Evolutionary conservation across 1,140 invertebrate genomes (phyloP).

Genomic region (Teleogryllus occipitalis): DNA sequence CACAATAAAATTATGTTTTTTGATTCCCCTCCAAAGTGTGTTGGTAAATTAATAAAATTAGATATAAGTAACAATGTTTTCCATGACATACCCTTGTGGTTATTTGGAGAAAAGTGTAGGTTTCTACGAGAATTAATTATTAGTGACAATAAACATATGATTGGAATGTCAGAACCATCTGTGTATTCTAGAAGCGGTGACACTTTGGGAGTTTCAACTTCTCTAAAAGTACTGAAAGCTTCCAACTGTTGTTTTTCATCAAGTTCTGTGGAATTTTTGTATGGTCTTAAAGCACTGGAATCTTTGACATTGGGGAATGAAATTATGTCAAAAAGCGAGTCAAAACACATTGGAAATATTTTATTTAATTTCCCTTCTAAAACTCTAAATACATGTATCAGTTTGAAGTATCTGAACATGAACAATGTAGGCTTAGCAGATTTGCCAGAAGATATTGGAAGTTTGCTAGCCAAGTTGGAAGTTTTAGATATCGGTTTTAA

Average conservation of each 20-base stretch:
- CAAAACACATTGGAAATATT: not conserved
- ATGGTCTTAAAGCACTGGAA: not conserved
- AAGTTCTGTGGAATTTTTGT: not conserved
- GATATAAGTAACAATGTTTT: not conserved
- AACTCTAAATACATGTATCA: not conserved
- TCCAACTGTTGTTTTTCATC: not conserved
- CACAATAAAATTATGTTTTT: not conserved
- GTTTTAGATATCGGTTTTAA: not conserved
- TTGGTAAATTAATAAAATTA: not conserved
- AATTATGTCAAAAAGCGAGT: not conserved
- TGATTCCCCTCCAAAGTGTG: not conserved
- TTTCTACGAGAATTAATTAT: not conserved
- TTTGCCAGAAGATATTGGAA: not conserved
- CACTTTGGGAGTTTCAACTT: not conserved
- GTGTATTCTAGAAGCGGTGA: not conserved
- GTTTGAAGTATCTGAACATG: not conserved
- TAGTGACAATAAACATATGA: slow-evolving; percentile 2
- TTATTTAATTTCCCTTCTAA: not conserved
- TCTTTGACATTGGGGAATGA: not conserved
- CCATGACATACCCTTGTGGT: not conserved
- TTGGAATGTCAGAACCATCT: not conserved
- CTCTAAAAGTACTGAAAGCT: not conserved
- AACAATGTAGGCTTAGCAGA: not conserved
- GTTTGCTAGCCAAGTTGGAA: not conserved
- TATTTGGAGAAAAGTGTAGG: not conserved